Evolutionary conservation across 2,113 vertebrate genomes (phyloP).

Genomic region (Aptenodytes forsteri): DNA sequence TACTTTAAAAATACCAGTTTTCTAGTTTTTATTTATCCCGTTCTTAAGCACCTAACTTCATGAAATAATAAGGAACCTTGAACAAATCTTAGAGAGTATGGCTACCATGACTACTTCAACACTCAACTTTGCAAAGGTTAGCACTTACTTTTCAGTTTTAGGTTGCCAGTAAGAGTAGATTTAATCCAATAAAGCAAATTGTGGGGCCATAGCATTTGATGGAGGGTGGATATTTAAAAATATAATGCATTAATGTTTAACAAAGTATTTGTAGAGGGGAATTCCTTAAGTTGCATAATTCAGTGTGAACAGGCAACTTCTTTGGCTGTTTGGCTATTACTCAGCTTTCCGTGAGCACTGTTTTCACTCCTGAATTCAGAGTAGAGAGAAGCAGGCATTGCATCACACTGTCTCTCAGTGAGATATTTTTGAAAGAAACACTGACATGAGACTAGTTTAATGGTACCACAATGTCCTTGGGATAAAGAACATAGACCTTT

Average conservation of each 20-base stretch:
- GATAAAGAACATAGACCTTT: not conserved
- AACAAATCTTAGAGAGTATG: not conserved
- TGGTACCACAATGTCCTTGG: not conserved
- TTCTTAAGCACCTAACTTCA: not conserved
- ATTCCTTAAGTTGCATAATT: conserved; percentile 33
- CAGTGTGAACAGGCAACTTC: not conserved
- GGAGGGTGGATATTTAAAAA: not conserved
- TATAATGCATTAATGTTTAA: not conserved
- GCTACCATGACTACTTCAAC: not conserved
- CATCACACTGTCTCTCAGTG: not conserved
- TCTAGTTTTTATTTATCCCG: not conserved
- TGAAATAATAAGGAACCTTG: not conserved
- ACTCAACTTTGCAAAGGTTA: not conserved
- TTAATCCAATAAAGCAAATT: not conserved
- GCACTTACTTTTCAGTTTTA: not conserved
- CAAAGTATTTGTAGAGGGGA: not conserved
- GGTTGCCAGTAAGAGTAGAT: not conserved
- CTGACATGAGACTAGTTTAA: not conserved
- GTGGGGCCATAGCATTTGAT: not conserved
- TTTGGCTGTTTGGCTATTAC: not conserved
- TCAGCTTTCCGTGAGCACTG: not conserved
- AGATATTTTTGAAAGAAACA: not conserved
- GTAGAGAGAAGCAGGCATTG: not conserved
- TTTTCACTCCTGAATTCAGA: not conserved
- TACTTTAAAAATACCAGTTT: not conserved